These are phyloP conservation scores for Forbesichthys agassizii DNA, from an alignment of 2,113 vertebrate genomes.

Conservation along the genomic window DNA sequence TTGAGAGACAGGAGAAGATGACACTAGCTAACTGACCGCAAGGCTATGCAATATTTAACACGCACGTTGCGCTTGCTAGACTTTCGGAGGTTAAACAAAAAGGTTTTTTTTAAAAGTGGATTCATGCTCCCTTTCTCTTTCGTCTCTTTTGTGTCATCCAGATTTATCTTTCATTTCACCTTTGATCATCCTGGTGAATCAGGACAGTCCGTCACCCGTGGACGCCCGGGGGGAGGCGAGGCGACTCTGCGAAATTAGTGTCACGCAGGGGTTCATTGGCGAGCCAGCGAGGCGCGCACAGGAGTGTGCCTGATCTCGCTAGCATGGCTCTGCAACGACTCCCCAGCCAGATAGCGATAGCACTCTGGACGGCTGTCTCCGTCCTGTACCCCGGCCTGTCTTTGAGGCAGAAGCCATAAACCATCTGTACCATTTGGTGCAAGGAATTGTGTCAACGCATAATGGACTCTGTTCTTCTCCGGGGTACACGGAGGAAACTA, in stretches of 20 bases:
- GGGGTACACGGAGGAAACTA: not conserved
- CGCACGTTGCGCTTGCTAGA: no score
- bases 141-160: no score
- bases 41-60: no score
- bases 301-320: slow-evolving; percentile 61
- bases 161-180: no score
- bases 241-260: slow-evolving; percentile 66
- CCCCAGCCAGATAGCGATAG: slow-evolving; percentile 41
- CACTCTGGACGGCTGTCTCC: slow-evolving; percentile 40
- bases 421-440: slow-evolving; percentile 59
- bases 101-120: no score
- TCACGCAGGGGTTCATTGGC: slow-evolving; percentile 55
- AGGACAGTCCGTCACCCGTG: slow-evolving; percentile 54
- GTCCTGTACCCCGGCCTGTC: slow-evolving; percentile 58
- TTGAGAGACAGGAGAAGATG: no score
- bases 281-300: slow-evolving; percentile 49
- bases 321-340: slow-evolving; percentile 46
- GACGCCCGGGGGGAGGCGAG: slow-evolving; percentile 49
- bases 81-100: no score
- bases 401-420: slow-evolving; percentile 62
- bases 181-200: no score
- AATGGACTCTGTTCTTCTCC: slow-evolving; percentile 1
- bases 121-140: no score
- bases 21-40: no score
- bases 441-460: slow-evolving; percentile 43